Evolutionary conservation across 2,113 vertebrate genomes (phyloP).

Genomic region (Apistogramma diplotaenia): DNA sequence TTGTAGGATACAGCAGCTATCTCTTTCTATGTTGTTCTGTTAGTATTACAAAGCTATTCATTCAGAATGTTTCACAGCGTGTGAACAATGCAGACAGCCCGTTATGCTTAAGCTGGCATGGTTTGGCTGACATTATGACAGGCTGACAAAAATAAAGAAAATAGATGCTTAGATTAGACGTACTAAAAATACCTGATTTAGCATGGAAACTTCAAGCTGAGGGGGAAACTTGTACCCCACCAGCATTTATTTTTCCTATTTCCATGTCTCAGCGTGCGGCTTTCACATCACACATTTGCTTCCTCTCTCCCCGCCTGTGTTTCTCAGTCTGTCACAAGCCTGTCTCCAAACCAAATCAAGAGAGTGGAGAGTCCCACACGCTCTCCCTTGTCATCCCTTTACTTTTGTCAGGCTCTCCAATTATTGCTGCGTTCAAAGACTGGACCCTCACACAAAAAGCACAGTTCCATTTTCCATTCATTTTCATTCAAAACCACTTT

Average conservation of each 20-base stretch:
- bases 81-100: conserved; percentile 14
- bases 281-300: conserved; percentile 18
- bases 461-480: conserved; percentile 29
- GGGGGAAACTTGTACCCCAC: neutral
- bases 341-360: conserved; percentile 39
- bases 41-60: conserved; percentile 14
- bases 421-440: conserved; percentile 54
- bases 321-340: conserved; percentile 23
- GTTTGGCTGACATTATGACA: conserved; percentile 23
- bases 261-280: neutral
- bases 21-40: neutral
- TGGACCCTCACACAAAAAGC: conserved; percentile 30
- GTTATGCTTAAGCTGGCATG: conserved; percentile 1
- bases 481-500: conserved; percentile 34
- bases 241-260: neutral
- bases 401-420: conserved; percentile 51
- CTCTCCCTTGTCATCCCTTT: neutral
- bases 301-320: neutral
- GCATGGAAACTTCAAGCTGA: conserved; percentile 12
- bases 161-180: neutral
- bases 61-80: neutral
- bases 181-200: conserved; percentile 38
- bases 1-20: neutral
- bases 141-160: conserved; percentile 24
- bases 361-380: conserved; percentile 36